phyloP scores from a whole-genome alignment of 2,797 vertebrate genomes.

The Smutsia gigantea region DNA sequence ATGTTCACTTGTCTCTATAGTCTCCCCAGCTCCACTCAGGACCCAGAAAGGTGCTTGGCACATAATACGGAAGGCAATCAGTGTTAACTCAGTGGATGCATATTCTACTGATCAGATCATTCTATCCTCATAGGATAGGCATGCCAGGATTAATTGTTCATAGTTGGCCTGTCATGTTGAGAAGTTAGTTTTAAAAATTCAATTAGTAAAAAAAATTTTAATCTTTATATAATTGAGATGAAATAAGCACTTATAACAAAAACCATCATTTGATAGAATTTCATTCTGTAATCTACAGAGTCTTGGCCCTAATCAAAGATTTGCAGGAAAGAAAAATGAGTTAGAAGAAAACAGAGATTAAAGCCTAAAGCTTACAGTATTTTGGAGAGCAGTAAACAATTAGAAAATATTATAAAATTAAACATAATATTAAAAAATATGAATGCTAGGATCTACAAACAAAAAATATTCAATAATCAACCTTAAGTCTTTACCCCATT shows the following conservation, averaged over 20 bases:
- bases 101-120: background rate
- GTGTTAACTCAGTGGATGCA: background rate
- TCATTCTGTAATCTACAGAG: background rate
- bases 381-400: background rate
- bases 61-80: background rate
- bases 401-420: background rate
- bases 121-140: background rate
- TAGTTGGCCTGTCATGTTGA: background rate
- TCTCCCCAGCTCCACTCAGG: background rate
- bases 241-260: background rate
- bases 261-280: background rate
- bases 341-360: background rate
- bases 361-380: background rate
- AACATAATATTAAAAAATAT: background rate
- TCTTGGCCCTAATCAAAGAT: background rate
- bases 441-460: background rate
- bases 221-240: background rate
- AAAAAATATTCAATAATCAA: background rate
- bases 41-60: background rate
- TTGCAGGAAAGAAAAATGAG: background rate
- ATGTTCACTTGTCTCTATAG: background rate
- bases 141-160: background rate
- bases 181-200: background rate
- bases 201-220: background rate
- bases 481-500: background rate